Evolutionary conservation across 2,797 vertebrate genomes (phyloP), one percentile per base, ranked within the genome.

Genomic region (Oreortyx pictus): DNA sequence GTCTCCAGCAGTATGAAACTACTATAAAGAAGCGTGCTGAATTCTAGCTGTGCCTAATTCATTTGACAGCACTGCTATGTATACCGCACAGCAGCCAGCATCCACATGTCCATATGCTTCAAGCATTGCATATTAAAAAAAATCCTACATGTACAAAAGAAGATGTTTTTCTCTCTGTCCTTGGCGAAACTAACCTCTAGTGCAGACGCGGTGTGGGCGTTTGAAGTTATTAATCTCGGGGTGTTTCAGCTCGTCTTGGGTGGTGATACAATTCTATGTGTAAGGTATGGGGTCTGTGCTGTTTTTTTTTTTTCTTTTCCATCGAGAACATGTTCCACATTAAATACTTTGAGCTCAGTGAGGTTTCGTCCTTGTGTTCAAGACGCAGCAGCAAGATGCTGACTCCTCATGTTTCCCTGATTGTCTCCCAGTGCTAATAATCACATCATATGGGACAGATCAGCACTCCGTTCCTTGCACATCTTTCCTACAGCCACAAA

Each of bases 331-430:
- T 67, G 23, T 74, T 88, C 56, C 35, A 3, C 79, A 68, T 91
- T 94, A 75, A 71, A 9, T 78, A 75, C 44, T 77, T 94, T 67
- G 71, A 92, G 83, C 64, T 79, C 6, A 2, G 8, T 46, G 57
- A 50, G 33, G 11, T 81, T 96, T 78, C 89, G 84, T 89, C 92
- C 95, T 93, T 86, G 80, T 91, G 67, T 96, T 94, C 71, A 65
- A 81, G 87, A 81, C 54, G 64, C 37, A 74, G 52, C 52, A 77
- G 67, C 54, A 73, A 84, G 82, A 84, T 89, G 92, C 92, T 94
- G 89, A 93, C 49, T 86, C 70, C 66, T 95, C 60, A n/a, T 64
- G 57, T 86, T 92, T 54, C 78, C 56, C 52, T 61, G 71, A 78
- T 87, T 60, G 60, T 89, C 77, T 93, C 41, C 74, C 57, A 46